These are phyloP conservation scores for Epsilonema sp. DNA, from an alignment of 2,888 invertebrate genomes.

Conservation along the genomic window DNA sequence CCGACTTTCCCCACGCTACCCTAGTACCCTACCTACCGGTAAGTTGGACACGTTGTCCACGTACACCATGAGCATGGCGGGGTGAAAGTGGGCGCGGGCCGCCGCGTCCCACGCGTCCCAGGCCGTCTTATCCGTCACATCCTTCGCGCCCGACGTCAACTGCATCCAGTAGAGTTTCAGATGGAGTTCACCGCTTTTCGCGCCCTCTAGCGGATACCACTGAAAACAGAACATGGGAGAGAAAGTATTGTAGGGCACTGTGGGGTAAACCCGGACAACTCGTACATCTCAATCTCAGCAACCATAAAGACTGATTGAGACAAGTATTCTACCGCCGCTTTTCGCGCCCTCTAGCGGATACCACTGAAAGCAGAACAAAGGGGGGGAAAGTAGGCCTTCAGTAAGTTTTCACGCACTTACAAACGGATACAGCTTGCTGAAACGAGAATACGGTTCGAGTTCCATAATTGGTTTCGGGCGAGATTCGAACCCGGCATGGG, in stretches of 20 bases:
- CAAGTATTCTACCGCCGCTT: too few relatives aligned
- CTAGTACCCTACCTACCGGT: slow-evolving; percentile 52
- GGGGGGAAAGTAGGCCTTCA: too few relatives aligned
- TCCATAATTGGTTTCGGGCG: too few relatives aligned
- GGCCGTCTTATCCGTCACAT: slow-evolving; percentile 41
- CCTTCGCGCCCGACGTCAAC: slow-evolving; percentile 47
- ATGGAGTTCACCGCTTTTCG: slow-evolving; percentile 80
- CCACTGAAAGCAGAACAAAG: slow-evolving; percentile 54
- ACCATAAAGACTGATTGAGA: too few relatives aligned
- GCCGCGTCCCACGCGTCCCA: background rate
- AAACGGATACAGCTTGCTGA: too few relatives aligned
- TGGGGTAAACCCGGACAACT: too few relatives aligned
- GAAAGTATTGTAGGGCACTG: too few relatives aligned
- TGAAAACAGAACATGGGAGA: slow-evolving; percentile 37
- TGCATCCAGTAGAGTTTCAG: slow-evolving; percentile 70
- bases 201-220: slow-evolving; percentile 87
- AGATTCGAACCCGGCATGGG: too few relatives aligned
- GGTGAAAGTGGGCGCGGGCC: slow-evolving; percentile 27
- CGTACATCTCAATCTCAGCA: background rate
- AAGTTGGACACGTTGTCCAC: slow-evolving; percentile 76
- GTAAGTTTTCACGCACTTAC: too few relatives aligned
- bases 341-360: slow-evolving; percentile 79
- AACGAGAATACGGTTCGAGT: too few relatives aligned
- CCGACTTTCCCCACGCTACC: too few relatives aligned
- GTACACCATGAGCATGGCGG: slow-evolving; percentile 51